Percentiles rank a stretch among this genome's conserved stretches.
Conservation (phyloP, 2,888 invertebrate species). For the Eurois occulta region DNA sequence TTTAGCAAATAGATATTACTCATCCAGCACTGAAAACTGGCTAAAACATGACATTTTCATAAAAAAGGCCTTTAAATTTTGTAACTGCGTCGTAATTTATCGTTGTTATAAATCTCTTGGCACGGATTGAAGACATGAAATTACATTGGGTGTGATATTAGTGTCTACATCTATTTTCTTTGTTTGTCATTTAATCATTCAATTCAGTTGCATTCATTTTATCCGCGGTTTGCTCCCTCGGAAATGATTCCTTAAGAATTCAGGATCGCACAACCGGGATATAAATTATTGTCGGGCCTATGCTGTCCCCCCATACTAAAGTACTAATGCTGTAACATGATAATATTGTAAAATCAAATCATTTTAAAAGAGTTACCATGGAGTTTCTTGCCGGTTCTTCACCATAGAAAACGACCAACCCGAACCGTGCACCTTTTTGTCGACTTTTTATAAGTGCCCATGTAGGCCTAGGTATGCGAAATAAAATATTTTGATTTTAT, state of each 20-base stretch:
- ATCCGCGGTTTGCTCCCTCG: not conserved
- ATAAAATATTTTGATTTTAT: too few relatives aligned
- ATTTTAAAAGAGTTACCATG: too few relatives aligned
- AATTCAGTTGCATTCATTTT: not conserved
- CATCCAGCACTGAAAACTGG: slow-evolving; percentile 17
- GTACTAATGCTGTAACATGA: too few relatives aligned
- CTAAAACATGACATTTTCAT: slow-evolving; percentile 24
- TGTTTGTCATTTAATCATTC: not conserved
- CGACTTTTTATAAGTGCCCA: too few relatives aligned
- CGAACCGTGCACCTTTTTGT: too few relatives aligned
- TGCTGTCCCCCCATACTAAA: too few relatives aligned
- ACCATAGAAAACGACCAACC: too few relatives aligned
- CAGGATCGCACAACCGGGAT: not conserved
- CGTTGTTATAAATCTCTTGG: slow-evolving; percentile 27
- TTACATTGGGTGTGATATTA: slow-evolving; percentile 19
- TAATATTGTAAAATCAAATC: too few relatives aligned
- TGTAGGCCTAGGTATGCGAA: too few relatives aligned
- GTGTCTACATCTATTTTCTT: slow-evolving; percentile 6
- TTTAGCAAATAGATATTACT: slow-evolving; percentile 38
- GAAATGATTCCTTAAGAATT: not conserved
- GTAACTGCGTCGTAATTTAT: not conserved
- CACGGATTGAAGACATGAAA: slow-evolving; percentile 12
- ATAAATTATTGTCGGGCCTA: too few relatives aligned
- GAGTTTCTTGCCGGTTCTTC: too few relatives aligned
- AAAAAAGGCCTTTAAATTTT: slow-evolving; percentile 7